Percentiles rank a stretch among this genome's conserved stretches.
Evolutionary conservation across 2,888 invertebrate genomes (phyloP).

Genomic region (Scaptodrosophila latifasciaeformis): DNA sequence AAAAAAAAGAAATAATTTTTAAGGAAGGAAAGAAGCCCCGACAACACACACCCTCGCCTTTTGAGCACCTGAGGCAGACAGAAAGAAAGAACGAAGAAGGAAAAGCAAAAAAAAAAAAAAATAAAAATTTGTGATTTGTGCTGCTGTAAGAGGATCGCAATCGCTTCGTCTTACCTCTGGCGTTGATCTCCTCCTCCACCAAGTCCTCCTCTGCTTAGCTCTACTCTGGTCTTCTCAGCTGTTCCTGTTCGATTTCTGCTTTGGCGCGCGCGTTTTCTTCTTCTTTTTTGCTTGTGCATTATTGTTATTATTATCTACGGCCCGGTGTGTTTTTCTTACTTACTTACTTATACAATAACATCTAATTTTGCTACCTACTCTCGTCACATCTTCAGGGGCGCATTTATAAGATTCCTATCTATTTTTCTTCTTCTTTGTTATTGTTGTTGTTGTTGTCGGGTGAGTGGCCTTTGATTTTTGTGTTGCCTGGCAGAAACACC

Average conservation of each 20-base stretch:
- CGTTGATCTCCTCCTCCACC: not conserved
- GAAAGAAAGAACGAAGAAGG: too few relatives aligned
- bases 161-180: constrained; percentile 14
- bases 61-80: constrained; percentile 58
- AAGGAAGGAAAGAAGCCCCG: not conserved
- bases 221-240: constrained; percentile 35
- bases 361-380: constrained; percentile 62
- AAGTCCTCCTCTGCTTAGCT: constrained; percentile 16
- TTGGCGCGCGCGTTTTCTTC: constrained; percentile 52
- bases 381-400: not conserved
- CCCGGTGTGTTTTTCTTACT: constrained; percentile 63
- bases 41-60: constrained; percentile 56
- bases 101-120: constrained; percentile 48
- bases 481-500: constrained; percentile 39
- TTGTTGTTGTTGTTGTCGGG: constrained; percentile 14
- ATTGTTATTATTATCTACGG: constrained; percentile 68
- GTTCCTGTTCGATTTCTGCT: constrained; percentile 26
- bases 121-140: constrained; percentile 37
- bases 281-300: constrained; percentile 34
- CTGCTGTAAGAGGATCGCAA: constrained; percentile 45
- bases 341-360: constrained; percentile 57
- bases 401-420: constrained; percentile 28
- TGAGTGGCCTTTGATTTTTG: constrained; percentile 1
- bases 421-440: constrained; percentile 39
- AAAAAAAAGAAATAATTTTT: not conserved